Conservation (phyloP, 1,140 invertebrate species). For the Drosophila jambulina region DNA sequence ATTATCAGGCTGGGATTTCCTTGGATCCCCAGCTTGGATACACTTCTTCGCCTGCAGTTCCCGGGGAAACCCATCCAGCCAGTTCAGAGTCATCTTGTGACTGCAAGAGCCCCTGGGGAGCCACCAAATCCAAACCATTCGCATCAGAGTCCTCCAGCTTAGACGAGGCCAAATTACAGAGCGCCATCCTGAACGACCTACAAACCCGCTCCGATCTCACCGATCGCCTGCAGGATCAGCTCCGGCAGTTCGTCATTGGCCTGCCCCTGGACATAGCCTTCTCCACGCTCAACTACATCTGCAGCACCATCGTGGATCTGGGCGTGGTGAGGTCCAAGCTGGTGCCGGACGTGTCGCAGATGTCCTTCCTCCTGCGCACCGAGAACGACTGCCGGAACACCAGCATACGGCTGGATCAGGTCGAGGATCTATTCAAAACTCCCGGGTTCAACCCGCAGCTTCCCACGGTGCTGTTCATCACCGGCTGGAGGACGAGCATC, state of each 20-base stretch:
- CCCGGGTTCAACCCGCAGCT: constrained; percentile 23
- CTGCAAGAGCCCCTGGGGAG: neutral
- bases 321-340: constrained; percentile 22
- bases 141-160: neutral
- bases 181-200: neutral
- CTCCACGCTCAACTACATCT: constrained; percentile 27
- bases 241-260: constrained; percentile 11
- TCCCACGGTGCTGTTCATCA: constrained; percentile 50
- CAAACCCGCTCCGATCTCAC: neutral
- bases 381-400: constrained; percentile 34
- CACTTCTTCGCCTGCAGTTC: too few relatives aligned
- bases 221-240: constrained; percentile 28
- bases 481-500: constrained; percentile 46
- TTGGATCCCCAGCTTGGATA: neutral
- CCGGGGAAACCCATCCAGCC: neutral
- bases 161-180: neutral
- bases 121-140: neutral
- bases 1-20: neutral
- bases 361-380: constrained; percentile 38
- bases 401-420: constrained; percentile 24
- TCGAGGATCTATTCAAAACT: constrained; percentile 18
- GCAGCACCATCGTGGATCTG: constrained; percentile 34
- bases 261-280: constrained; percentile 41
- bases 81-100: neutral
- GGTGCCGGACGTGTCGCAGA: constrained; percentile 27